Evolutionary conservation across 2,113 vertebrate species (phyloP).

Genomic region (Upupa epops): DNA sequence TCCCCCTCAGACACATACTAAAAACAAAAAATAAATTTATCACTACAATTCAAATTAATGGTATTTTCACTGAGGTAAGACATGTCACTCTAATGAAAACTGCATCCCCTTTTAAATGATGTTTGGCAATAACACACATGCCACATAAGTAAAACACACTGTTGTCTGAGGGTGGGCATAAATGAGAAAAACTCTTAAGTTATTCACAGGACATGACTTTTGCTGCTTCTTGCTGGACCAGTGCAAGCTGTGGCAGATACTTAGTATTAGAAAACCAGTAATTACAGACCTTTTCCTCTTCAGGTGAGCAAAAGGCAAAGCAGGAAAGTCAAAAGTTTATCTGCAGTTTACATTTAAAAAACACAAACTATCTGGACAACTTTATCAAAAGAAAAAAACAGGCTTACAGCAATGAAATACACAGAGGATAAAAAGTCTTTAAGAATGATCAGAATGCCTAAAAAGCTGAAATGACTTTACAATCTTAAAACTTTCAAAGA

Average conservation of each 20-base stretch:
- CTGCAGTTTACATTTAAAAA: not conserved
- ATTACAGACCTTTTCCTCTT: not conserved
- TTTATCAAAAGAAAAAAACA: not conserved
- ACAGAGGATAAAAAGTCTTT: not conserved
- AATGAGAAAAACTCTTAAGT: not conserved
- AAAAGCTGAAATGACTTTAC: not conserved
- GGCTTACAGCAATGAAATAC: not conserved
- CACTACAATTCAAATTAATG: not conserved
- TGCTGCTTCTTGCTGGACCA: not conserved
- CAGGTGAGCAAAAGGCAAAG: not conserved
- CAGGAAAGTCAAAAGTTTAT: not conserved
- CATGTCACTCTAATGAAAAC: not conserved
- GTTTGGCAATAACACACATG: slow-evolving; percentile 16
- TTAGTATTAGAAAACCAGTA: not conserved
- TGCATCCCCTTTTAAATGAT: not conserved
- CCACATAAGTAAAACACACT: slow-evolving; percentile 6
- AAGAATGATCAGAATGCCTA: not conserved
- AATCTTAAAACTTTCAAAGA: not conserved
- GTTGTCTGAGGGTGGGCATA: not conserved
- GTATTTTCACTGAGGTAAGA: not conserved
- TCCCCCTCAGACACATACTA: not conserved
- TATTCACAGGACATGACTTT: not conserved
- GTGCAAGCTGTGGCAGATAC: not conserved
- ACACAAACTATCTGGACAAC: not conserved
- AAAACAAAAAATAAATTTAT: not conserved